Percentiles rank a stretch among this genome's conserved stretches.
Evolutionary conservation across 2,797 vertebrate genomes (phyloP).

Genomic region (Borostomias antarcticus): DNA sequence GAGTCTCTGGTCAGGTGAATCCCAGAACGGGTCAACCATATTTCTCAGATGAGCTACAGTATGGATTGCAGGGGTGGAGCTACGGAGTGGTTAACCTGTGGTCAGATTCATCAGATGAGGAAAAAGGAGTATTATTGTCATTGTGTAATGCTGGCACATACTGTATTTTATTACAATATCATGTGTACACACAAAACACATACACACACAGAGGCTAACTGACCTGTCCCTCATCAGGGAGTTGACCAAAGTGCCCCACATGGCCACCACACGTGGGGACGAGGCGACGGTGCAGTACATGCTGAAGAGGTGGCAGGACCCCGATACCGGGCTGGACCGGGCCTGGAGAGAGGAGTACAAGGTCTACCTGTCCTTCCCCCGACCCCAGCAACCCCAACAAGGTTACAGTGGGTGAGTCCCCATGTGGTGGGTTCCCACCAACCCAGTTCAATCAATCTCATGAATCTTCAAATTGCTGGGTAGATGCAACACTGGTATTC

Average conservation of each 20-base stretch:
- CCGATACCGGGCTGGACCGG: slow-evolving; percentile 74
- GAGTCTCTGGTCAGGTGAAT: slow-evolving; percentile 9
- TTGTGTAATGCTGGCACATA: not conserved
- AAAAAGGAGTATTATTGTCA: not conserved
- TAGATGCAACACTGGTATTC: not conserved
- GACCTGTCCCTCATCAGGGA: too few species aligned
- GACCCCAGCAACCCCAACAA: slow-evolving; percentile 73
- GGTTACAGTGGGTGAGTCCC: slow-evolving; percentile 81
- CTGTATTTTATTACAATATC: too few species aligned
- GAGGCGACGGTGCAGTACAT: slow-evolving; percentile 78
- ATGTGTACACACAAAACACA: too few species aligned
- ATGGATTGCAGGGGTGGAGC: too few species aligned
- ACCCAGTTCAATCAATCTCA: too few species aligned
- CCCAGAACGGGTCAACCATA: too few species aligned
- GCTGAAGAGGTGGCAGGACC: slow-evolving; percentile 80
- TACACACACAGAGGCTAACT: not conserved
- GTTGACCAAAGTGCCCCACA: slow-evolving; percentile 81
- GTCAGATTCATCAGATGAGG: not conserved
- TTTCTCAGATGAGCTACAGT: too few species aligned
- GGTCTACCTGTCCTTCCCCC: slow-evolving; percentile 88
- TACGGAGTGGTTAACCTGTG: too few species aligned
- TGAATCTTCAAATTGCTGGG: too few species aligned
- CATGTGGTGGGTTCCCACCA: not conserved
- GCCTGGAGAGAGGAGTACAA: slow-evolving; percentile 77
- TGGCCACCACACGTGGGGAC: slow-evolving; percentile 83